Evolutionary conservation across 2,113 vertebrate species (phyloP).

Genomic region (Vireo altiloquus): DNA sequence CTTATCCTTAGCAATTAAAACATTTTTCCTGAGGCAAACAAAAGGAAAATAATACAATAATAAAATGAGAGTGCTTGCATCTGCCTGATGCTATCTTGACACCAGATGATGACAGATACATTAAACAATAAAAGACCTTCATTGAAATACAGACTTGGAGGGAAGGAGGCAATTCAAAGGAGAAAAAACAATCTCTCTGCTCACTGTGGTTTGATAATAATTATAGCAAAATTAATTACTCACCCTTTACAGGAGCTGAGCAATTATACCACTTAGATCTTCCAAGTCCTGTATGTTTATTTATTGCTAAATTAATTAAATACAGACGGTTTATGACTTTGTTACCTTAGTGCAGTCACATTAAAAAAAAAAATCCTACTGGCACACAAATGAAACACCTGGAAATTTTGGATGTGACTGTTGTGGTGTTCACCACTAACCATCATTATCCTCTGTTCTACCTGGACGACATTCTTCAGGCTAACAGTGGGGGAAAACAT

Average conservation of each 20-base stretch:
- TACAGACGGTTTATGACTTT: background rate
- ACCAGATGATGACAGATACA: constrained; percentile 12
- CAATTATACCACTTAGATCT: background rate
- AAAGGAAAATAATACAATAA: background rate
- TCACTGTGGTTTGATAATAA: background rate
- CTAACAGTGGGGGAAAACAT: background rate
- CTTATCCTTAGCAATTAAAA: background rate
- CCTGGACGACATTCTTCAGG: background rate
- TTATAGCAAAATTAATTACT: constrained; percentile 31
- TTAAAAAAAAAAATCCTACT: background rate
- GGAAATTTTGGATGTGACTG: background rate
- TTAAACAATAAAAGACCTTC: constrained; percentile 12
- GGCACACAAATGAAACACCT: background rate
- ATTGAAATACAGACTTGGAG: background rate
- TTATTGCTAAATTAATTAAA: constrained; percentile 46
- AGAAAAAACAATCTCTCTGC: background rate
- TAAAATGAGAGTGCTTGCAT: background rate
- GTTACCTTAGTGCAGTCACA: background rate
- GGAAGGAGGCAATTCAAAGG: background rate
- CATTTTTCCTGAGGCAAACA: background rate
- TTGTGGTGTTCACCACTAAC: background rate
- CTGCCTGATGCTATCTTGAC: background rate
- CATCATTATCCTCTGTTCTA: background rate
- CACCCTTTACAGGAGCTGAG: background rate
- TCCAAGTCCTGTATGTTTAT: background rate